These are phyloP conservation scores for Globodera rostochiensis DNA, from an alignment of 1,140 invertebrate species.

Conservation along the genomic window DNA sequence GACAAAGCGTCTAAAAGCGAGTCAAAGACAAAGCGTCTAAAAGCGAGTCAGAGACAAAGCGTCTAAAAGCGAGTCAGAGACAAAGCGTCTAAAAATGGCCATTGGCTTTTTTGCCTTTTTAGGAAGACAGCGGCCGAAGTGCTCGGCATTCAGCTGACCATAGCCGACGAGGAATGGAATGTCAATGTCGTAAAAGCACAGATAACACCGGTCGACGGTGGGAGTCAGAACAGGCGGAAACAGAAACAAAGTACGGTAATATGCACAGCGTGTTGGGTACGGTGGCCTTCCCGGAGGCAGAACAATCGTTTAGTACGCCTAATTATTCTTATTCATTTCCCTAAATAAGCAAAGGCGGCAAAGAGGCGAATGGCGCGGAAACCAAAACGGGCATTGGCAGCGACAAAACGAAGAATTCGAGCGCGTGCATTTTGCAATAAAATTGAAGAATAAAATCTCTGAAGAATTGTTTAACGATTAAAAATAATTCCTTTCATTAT, in stretches of 20 bases:
- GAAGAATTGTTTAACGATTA: not conserved
- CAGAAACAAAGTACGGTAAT: not conserved
- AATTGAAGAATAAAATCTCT: not conserved
- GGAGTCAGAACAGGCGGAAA: not conserved
- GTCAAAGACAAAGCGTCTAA: conserved; percentile 1
- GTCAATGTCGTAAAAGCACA: not conserved
- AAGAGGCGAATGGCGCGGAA: not conserved
- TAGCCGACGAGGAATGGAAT: conserved; percentile 74
- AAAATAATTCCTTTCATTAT: not conserved
- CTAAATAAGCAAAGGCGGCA: too few species aligned
- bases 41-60: conserved; percentile 34
- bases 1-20: conserved; percentile 12
- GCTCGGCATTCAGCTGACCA: conserved; percentile 73
- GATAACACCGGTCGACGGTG: not conserved
- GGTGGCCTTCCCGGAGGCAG: not conserved
- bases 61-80: conserved; percentile 18
- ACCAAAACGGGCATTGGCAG: not conserved
- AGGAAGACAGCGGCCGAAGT: conserved; percentile 74
- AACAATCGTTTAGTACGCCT: conserved; percentile 1
- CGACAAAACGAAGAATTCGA: conserved; percentile 4
- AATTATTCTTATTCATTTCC: too few species aligned
- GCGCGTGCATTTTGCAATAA: not conserved
- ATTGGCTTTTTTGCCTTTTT: conserved; percentile 65
- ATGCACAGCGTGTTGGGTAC: not conserved
- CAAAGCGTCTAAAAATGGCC: conserved; percentile 4